These are phyloP conservation scores for Drosophila busckii DNA, from an alignment of 1,140 invertebrate species.

Conservation along the genomic window DNA sequence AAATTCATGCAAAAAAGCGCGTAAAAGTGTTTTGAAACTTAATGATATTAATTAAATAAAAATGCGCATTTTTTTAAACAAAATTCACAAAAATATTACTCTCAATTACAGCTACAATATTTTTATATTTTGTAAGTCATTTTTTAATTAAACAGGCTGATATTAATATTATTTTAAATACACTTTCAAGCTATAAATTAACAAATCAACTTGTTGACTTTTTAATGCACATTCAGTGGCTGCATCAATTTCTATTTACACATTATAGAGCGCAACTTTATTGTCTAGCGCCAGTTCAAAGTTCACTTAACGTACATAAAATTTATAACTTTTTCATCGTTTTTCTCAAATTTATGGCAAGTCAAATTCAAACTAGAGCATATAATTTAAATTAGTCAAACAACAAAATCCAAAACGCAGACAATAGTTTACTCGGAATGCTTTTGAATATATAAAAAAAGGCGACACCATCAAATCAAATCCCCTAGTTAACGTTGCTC, in stretches of 20 bases:
- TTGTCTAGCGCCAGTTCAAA: slow-evolving; percentile 47
- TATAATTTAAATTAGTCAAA: slow-evolving; percentile 61
- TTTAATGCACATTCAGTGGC: slow-evolving; percentile 39
- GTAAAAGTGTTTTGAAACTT: too few relatives aligned
- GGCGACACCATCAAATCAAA: too few relatives aligned
- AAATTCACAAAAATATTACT: too few relatives aligned
- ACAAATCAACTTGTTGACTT: slow-evolving; percentile 8
- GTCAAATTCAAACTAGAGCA: slow-evolving; percentile 52
- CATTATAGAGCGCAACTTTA: slow-evolving; percentile 17
- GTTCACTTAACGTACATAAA: slow-evolving; percentile 27
- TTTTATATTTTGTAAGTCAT: too few relatives aligned
- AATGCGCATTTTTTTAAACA: too few relatives aligned
- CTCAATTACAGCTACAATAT: too few relatives aligned
- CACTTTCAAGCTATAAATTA: slow-evolving; percentile 16
- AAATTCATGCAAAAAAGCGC: too few relatives aligned
- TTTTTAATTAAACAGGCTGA: too few relatives aligned
- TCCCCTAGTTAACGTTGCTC: background rate
- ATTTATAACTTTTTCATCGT: slow-evolving; percentile 11
- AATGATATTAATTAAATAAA: too few relatives aligned
- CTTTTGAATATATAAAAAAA: too few relatives aligned
- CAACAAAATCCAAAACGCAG: slow-evolving; percentile 24
- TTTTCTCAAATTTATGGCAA: slow-evolving; percentile 47
- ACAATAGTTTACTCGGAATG: too few relatives aligned
- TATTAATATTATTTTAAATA: background rate
- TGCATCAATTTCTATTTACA: slow-evolving; percentile 13